phyloP scores from a whole-genome alignment of 2,797 vertebrate genomes.

The Buceros bicornis region DNA sequence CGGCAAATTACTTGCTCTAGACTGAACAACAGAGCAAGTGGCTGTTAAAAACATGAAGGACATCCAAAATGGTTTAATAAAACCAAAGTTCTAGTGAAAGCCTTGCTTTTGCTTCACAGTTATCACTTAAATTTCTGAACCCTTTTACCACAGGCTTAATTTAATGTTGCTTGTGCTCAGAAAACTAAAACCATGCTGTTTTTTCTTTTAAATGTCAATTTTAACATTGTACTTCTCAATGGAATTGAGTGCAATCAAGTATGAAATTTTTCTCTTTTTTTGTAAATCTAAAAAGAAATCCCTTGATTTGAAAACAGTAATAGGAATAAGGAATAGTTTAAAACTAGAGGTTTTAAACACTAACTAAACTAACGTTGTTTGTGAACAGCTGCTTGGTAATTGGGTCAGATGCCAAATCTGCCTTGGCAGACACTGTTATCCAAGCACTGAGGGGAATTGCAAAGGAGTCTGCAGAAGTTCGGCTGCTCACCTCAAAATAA shows the following conservation, averaged over 20 bases:
- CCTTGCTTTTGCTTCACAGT: not conserved
- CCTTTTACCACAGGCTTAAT: not conserved
- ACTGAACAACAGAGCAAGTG: not conserved
- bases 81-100: not conserved
- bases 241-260: not conserved
- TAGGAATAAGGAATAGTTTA: too few relatives aligned
- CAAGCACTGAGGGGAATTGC: not conserved
- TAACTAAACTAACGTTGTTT: constrained; percentile 42
- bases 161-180: not conserved
- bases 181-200: not conserved
- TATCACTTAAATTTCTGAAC: not conserved
- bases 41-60: not conserved
- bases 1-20: not conserved
- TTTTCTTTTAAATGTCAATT: not conserved
- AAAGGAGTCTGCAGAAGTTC: not conserved
- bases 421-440: constrained; percentile 45
- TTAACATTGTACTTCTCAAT: not conserved
- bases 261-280: not conserved
- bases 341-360: constrained; percentile 8
- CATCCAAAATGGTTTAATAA: not conserved
- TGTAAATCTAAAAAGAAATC: constrained; percentile 36
- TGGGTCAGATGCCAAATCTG: constrained; percentile 55
- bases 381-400: constrained; percentile 69
- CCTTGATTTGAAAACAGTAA: constrained; percentile 50
- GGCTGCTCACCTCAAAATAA: not conserved